phyloP scores from a whole-genome alignment of 2,888 invertebrate genomes.

The Meiosimyza decipiens region DNA sequence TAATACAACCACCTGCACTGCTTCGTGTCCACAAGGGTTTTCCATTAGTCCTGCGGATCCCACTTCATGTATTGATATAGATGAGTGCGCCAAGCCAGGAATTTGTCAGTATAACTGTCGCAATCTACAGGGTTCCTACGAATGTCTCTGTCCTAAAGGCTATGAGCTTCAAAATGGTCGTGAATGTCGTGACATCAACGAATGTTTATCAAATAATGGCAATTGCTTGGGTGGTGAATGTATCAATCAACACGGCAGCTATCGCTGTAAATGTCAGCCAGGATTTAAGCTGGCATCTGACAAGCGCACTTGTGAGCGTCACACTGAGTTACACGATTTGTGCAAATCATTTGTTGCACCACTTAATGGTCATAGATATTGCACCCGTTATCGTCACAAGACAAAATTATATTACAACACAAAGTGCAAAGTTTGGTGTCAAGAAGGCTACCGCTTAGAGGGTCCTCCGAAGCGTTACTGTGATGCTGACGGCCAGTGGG shows the following conservation, averaged over 20 bases:
- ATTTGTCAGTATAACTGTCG: conserved; percentile 68
- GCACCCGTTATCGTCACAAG: conserved; percentile 63
- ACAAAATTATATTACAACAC: conserved; percentile 62
- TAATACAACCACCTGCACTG: conserved; percentile 56
- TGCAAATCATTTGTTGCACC: conserved; percentile 60
- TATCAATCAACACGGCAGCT: conserved; percentile 68
- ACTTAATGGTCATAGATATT: conserved; percentile 60
- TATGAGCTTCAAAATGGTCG: conserved; percentile 67
- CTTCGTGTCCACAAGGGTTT: conserved; percentile 67
- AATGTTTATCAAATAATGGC: conserved; percentile 67
- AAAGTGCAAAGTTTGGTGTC: conserved; percentile 63
- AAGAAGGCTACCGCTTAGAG: conserved; percentile 69
- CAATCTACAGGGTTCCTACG: conserved; percentile 68
- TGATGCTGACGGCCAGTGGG: conserved; percentile 68
- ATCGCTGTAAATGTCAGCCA: conserved; percentile 68
- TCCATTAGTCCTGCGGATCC: conserved; percentile 54
- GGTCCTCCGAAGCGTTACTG: conserved; percentile 70
- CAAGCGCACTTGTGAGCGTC: conserved; percentile 48
- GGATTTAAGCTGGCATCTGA: conserved; percentile 62
- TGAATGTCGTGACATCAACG: conserved; percentile 70
- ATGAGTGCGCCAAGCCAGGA: conserved; percentile 71
- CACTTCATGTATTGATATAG: conserved; percentile 66
- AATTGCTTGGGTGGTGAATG: conserved; percentile 64
- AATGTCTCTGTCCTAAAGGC: conserved; percentile 74
- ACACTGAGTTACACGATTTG: conserved; percentile 56